Base-by-base conservation (phyloP, 2,888 invertebrate species). In the Thumatha senex region DNA sequence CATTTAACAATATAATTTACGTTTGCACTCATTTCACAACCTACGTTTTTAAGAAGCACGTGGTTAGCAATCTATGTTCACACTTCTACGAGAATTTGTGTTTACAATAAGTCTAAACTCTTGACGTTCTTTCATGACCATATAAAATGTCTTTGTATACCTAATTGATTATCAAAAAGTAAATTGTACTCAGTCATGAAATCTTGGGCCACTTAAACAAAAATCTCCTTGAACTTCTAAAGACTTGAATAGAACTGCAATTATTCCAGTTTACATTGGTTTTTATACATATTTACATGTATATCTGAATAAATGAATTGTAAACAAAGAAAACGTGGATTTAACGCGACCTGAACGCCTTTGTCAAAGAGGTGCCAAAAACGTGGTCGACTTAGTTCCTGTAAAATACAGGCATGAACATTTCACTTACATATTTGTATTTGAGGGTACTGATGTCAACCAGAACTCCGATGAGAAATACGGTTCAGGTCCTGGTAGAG, bases 11-110 rank as follows among this genome's bases (percentile, higher is more conserved):
- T 70, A 10, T 10, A 63, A 70, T 72, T 62, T 70, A 76, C 78
- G 73, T 74, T 54, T 67, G 59, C 67, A 74, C 70, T 67, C 65
- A 55, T 70, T 63, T 54, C 38, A 56, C 60, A 73, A 67, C 82
- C 83, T 82, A 68, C 67, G 54, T 73, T 80, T 81, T 81, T 75
- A 63, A 61, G 51, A 56, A 73, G 61, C 72, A 70, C 72, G 69
- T 71, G 65, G 60, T 49, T 18, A 38, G 24, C 11, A 51, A 49
- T 29, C 40, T 38, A 30, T 52, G 29, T 38, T 15, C 24, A 41
- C 58, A 54, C 57, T 51, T 63, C 54, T 52, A 67, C 51, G 54
- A 40, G 47, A 58, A 47, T 42, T 40, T 39, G 11, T 55, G 54
- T 58, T 58, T 56, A 63, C 56, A 64, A 67, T 59, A 52, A 43